phyloP scores from a whole-genome alignment of 2,113 vertebrate species.

The Nesospiza acunhae region DNA sequence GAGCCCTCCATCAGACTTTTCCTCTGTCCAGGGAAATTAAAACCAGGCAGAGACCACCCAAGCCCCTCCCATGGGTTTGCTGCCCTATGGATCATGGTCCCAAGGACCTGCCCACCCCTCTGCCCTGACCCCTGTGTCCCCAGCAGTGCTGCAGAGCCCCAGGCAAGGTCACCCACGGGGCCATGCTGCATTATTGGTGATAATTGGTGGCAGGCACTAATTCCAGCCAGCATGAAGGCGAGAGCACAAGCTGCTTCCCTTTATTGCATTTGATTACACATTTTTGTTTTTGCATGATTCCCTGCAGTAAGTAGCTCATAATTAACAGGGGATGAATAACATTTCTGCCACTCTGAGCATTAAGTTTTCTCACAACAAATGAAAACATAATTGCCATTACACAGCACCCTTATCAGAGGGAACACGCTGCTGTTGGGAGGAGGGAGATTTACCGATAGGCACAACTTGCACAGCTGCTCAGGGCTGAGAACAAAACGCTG shows the following conservation, averaged over 20 bases:
- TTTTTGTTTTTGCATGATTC: neutral
- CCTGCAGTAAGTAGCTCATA: slow-evolving; percentile 9
- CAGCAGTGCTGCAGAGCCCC: neutral
- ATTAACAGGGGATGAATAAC: slow-evolving; percentile 27
- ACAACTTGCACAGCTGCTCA: neutral
- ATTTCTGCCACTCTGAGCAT: slow-evolving; percentile 29
- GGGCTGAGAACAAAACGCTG: neutral
- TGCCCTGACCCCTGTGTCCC: neutral
- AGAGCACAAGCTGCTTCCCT: neutral
- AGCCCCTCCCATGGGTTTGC: rapidly evolving
- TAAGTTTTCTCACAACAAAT: slow-evolving; percentile 51
- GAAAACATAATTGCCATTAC: slow-evolving; percentile 46
- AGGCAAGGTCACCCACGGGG: neutral
- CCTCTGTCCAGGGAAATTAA: neutral
- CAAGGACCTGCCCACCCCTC: neutral
- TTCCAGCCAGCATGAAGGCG: neutral
- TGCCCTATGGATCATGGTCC: neutral
- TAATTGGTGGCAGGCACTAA: neutral
- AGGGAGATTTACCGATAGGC: neutral
- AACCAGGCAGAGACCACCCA: neutral
- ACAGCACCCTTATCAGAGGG: slow-evolving; percentile 1
- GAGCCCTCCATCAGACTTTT: neutral
- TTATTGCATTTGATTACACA: neutral
- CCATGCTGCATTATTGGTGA: neutral
- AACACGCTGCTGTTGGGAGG: neutral